phyloP scores from a whole-genome alignment of 2,888 invertebrate genomes.

The Diaprepes abbreviatus region DNA sequence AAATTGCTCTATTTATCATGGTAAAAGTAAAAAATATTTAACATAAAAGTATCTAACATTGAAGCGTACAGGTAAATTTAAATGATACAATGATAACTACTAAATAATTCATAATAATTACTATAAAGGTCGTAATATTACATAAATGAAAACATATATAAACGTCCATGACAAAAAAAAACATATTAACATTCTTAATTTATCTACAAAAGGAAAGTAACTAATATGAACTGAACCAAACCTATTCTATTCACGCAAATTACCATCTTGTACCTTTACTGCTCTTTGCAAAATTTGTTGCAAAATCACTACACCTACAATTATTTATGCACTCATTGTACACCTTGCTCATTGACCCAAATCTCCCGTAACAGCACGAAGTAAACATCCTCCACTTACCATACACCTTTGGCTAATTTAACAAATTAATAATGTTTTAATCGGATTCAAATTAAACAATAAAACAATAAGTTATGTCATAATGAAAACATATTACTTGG shows the following conservation, averaged over 20 bases:
- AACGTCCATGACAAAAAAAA: no score
- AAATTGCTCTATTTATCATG: no score
- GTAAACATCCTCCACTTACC: constrained; percentile 8
- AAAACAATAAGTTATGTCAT: constrained; percentile 11
- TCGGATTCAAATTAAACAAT: neutral
- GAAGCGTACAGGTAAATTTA: no score
- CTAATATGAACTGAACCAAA: neutral
- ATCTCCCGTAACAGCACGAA: constrained; percentile 10
- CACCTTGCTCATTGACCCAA: constrained; percentile 33
- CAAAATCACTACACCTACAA: constrained; percentile 26
- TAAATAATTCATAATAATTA: no score
- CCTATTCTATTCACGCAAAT: neutral
- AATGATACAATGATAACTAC: no score
- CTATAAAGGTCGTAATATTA: no score
- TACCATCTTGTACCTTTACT: neutral
- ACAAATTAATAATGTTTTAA: constrained; percentile 17
- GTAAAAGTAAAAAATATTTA: no score
- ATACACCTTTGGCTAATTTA: constrained; percentile 13
- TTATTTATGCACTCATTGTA: constrained; percentile 30
- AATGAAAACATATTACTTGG: neutral
- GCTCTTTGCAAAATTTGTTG: constrained; percentile 9
- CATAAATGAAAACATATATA: no score
- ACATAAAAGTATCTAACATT: no score
- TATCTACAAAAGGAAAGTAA: no score
- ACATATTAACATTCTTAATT: no score